Evolutionary conservation across 2,113 vertebrate genomes (phyloP).

Genomic region (Megaceryle maxima): DNA sequence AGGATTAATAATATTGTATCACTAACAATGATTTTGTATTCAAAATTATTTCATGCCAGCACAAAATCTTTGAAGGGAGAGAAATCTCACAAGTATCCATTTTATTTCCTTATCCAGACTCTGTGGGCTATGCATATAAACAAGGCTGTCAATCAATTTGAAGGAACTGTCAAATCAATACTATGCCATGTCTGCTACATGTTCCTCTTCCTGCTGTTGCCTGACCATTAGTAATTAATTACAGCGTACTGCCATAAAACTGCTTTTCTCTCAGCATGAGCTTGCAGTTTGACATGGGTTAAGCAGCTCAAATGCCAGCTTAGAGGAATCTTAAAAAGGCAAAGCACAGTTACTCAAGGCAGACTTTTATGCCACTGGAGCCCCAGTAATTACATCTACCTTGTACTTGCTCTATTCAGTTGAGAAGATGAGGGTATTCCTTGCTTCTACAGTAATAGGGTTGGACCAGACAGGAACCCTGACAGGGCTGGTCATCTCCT

Average conservation of each 20-base stretch:
- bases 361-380: background rate
- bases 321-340: background rate
- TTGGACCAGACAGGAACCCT: background rate
- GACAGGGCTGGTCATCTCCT: background rate
- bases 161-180: background rate
- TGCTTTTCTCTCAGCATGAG: background rate
- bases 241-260: background rate
- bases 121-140: background rate
- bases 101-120: conserved; percentile 36
- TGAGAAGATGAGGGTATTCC: background rate
- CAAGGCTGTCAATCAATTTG: background rate
- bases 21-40: conserved; percentile 60
- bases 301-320: background rate
- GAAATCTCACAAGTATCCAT: conserved; percentile 32
- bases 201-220: background rate
- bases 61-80: background rate
- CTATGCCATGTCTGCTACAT: background rate
- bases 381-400: background rate
- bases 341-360: background rate
- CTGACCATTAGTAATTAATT: background rate
- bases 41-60: conserved; percentile 52
- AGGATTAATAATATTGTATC: conserved; percentile 51
- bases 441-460: background rate
- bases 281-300: background rate
- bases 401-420: background rate